These are phyloP conservation scores for Notolabrus celidotus DNA, from an alignment of 2,797 vertebrate genomes.

Conservation along the genomic window DNA sequence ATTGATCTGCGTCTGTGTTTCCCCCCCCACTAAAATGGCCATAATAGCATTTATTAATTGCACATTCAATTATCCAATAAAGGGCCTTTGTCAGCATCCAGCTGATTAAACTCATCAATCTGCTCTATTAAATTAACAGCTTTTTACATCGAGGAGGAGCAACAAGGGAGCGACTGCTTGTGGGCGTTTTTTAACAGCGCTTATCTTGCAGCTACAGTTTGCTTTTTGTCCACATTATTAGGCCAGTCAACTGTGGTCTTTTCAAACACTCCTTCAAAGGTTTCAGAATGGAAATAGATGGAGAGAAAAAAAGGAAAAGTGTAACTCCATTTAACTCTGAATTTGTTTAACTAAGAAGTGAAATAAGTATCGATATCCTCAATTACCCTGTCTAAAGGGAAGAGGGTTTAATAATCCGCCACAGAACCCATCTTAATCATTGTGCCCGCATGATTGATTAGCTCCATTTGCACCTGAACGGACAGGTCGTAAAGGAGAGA, in stretches of 20 bases:
- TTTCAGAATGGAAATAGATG: constrained; percentile 7
- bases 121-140: constrained; percentile 68
- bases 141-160: constrained; percentile 49
- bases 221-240: constrained; percentile 16
- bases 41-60: constrained; percentile 80
- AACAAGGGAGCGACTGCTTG: constrained; percentile 29
- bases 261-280: constrained; percentile 5
- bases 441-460: constrained; percentile 75
- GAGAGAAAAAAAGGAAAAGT: constrained; percentile 14
- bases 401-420: constrained; percentile 41
- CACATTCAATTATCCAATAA: constrained; percentile 78
- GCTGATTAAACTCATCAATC: constrained; percentile 81
- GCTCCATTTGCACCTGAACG: constrained; percentile 58
- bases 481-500: constrained; percentile 59
- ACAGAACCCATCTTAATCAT: constrained; percentile 59
- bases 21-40: constrained; percentile 52
- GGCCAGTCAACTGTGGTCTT: not conserved
- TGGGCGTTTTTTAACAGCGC: constrained; percentile 56
- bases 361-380: constrained; percentile 23
- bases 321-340: constrained; percentile 22
- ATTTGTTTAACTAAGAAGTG: not conserved
- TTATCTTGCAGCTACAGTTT: constrained; percentile 63
- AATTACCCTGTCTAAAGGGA: constrained; percentile 32
- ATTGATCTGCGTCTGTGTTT: constrained; percentile 59
- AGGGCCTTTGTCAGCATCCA: constrained; percentile 63